Evolutionary conservation across 2,113 vertebrate genomes (phyloP).

Genomic region (Oxyruncus cristatus): DNA sequence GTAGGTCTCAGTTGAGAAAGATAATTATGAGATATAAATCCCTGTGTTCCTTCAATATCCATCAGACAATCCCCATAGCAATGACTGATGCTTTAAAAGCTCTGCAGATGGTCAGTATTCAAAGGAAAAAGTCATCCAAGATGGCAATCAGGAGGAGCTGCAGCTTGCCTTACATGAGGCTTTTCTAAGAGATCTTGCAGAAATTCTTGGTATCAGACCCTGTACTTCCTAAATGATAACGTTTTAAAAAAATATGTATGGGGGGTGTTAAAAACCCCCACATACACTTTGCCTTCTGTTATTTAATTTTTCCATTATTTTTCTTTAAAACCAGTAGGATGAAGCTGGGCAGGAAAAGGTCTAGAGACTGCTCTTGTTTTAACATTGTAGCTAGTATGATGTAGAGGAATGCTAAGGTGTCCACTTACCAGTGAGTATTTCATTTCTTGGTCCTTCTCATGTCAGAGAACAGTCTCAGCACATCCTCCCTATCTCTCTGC

Average conservation of each 20-base stretch:
- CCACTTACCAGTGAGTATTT: fast-evolving
- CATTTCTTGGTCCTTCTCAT: background rate
- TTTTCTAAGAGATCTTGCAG: background rate
- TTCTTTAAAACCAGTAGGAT: background rate
- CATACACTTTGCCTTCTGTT: background rate
- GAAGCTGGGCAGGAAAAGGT: background rate
- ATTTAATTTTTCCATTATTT: background rate
- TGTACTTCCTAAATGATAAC: background rate
- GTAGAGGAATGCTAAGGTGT: background rate
- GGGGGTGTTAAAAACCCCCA: too few species aligned
- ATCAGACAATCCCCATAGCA: background rate
- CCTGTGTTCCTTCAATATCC: background rate
- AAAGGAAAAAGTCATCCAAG: background rate
- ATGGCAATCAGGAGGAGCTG: background rate
- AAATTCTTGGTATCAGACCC: background rate
- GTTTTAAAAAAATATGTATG: background rate
- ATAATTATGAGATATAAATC: background rate
- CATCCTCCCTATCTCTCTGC: background rate
- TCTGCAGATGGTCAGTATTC: background rate
- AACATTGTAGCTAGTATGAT: background rate
- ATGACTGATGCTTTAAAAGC: background rate
- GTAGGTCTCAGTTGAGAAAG: conserved; percentile 2
- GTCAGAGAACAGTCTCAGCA: background rate
- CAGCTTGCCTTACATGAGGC: background rate
- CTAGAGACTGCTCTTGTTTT: background rate